phyloP scores from a whole-genome alignment of 2,113 vertebrate species.

The Perca flavescens region DNA sequence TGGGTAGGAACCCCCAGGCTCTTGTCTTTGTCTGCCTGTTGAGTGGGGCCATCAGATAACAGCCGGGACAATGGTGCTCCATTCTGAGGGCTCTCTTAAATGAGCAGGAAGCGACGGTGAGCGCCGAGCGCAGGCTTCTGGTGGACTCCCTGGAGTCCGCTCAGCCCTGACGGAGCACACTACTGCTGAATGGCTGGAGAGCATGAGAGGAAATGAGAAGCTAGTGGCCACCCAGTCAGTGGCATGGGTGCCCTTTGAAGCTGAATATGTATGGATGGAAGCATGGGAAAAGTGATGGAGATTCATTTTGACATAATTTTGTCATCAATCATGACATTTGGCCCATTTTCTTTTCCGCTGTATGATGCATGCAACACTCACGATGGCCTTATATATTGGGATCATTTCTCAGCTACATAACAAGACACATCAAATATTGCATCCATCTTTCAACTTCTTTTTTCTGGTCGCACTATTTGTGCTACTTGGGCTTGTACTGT shows the following conservation, averaged over 20 bases:
- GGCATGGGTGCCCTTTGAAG: constrained; percentile 83
- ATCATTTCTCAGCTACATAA: neutral
- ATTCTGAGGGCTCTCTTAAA: constrained; percentile 84
- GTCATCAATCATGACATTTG: neutral
- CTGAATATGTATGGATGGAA: constrained; percentile 55
- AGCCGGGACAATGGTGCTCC: constrained; percentile 85
- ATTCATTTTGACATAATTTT: neutral
- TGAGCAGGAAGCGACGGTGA: constrained; percentile 86
- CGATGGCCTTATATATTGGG: neutral
- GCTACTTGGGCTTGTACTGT: neutral
- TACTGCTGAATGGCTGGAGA: constrained; percentile 78
- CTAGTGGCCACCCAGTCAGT: constrained; percentile 84
- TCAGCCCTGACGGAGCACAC: constrained; percentile 83
- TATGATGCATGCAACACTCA: neutral
- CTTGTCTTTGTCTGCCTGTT: constrained; percentile 83
- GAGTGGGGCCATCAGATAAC: constrained; percentile 86
- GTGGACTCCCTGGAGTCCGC: constrained; percentile 82
- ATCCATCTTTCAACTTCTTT: neutral
- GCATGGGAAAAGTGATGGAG: constrained; percentile 60
- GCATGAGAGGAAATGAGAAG: constrained; percentile 84
- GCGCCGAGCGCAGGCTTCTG: constrained; percentile 79
- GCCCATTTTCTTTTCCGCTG: neutral
- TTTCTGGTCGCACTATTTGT: neutral
- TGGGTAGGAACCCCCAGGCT: constrained; percentile 59
- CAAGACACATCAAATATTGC: neutral